These are phyloP conservation scores for Scaptodrosophila latifasciaeformis DNA, from an alignment of 2,888 invertebrate species.

Conservation along the genomic window DNA sequence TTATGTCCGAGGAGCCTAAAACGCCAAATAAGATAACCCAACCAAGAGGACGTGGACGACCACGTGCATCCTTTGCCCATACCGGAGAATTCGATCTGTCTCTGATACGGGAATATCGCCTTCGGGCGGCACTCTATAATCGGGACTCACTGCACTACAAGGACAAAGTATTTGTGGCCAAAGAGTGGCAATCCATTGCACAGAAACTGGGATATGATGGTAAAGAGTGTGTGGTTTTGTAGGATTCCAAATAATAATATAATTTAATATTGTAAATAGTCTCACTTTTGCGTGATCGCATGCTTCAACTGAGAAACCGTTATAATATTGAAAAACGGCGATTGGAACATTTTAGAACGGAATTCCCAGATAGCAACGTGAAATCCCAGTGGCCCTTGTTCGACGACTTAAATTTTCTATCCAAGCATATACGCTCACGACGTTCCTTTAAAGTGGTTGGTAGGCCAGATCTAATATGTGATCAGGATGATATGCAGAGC, in stretches of 20 bases:
- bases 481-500: slow-evolving; percentile 40
- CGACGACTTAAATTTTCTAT: slow-evolving; percentile 72
- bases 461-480: too few relatives aligned
- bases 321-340: slow-evolving; percentile 75
- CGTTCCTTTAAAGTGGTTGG: slow-evolving; percentile 62
- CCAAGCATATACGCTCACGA: slow-evolving; percentile 73
- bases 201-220: slow-evolving; percentile 74
- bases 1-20: too few relatives aligned
- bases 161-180: slow-evolving; percentile 71
- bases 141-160: slow-evolving; percentile 71
- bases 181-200: slow-evolving; percentile 73
- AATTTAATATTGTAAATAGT: slow-evolving; percentile 54
- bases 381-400: slow-evolving; percentile 74
- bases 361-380: slow-evolving; percentile 53
- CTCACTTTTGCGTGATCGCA: slow-evolving; percentile 73
- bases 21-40: too few relatives aligned
- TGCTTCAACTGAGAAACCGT: slow-evolving; percentile 75
- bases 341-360: slow-evolving; percentile 65
- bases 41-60: slow-evolving; percentile 62
- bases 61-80: slow-evolving; percentile 63
- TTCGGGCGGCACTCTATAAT: slow-evolving; percentile 73
- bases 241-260: not conserved
- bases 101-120: slow-evolving; percentile 71
- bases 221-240: too few relatives aligned
- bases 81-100: slow-evolving; percentile 74